Evolutionary conservation across 2,888 invertebrate species (phyloP).

Genomic region (Hypena proboscidalis): DNA sequence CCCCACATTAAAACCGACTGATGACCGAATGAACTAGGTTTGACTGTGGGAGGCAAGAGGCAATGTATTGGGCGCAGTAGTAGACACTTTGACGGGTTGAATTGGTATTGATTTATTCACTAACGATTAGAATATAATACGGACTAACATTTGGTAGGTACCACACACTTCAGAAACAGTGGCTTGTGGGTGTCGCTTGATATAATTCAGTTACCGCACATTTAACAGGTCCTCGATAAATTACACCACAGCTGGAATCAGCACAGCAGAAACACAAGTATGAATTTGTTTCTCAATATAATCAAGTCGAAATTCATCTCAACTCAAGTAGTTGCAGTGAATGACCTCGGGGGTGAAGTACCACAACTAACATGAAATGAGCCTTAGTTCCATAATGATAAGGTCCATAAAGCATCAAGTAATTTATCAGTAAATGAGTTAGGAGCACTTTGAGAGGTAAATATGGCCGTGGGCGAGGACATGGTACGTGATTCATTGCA

Average conservation of each 20-base stretch:
- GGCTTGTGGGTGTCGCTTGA: not conserved
- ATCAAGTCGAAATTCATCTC: conserved; percentile 50
- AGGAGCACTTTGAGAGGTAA: conserved; percentile 66
- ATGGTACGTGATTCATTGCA: conserved; percentile 71
- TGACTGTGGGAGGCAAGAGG: no score
- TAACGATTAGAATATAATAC: no score
- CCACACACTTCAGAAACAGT: no score
- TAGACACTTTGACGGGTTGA: no score
- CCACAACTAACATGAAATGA: conserved; percentile 32
- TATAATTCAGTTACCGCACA: no score
- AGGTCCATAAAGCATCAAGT: conserved; percentile 48
- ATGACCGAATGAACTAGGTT: no score
- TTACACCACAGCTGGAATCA: not conserved
- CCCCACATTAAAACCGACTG: no score
- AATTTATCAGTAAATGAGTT: conserved; percentile 48
- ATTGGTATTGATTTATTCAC: no score
- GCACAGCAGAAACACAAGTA: conserved; percentile 16
- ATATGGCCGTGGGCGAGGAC: conserved; percentile 73
- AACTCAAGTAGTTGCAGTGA: conserved; percentile 60
- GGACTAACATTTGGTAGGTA: no score
- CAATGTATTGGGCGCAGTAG: no score
- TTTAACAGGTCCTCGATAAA: not conserved
- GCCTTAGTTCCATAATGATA: conserved; percentile 49
- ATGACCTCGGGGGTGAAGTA: conserved; percentile 57
- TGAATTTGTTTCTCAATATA: conserved; percentile 43